phyloP scores from a whole-genome alignment of 2,888 invertebrate genomes.

The Timema cristinae region DNA sequence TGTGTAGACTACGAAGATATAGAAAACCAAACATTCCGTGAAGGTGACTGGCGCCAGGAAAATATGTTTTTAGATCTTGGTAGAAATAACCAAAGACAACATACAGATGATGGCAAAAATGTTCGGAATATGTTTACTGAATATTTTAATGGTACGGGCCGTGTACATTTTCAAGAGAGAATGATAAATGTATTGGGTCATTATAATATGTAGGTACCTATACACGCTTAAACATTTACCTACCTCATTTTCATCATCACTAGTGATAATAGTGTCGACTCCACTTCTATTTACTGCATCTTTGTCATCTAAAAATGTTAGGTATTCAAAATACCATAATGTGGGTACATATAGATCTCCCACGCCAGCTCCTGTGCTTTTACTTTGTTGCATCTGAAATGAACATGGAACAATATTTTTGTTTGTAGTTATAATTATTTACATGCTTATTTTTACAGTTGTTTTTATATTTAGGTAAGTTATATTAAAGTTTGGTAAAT shows the following conservation, averaged over 20 bases:
- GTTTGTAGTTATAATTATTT: no score
- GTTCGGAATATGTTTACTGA: slow-evolving; percentile 6
- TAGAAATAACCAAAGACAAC: background rate
- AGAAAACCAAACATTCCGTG: slow-evolving; percentile 9
- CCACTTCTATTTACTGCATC: background rate
- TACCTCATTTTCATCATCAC: background rate
- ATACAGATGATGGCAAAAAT: background rate
- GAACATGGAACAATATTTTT: no score
- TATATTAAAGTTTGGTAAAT: no score
- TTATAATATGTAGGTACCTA: background rate
- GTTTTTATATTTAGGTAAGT: no score
- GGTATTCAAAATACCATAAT: slow-evolving; percentile 1
- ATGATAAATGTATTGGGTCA: background rate
- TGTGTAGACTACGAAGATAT: slow-evolving; percentile 14
- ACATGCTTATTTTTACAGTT: no score
- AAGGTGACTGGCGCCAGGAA: slow-evolving; percentile 16
- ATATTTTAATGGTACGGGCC: background rate
- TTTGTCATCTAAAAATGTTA: background rate
- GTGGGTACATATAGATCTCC: background rate
- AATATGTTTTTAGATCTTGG: background rate
- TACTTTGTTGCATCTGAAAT: no score
- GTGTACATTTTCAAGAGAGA: slow-evolving; percentile 7
- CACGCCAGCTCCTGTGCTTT: background rate
- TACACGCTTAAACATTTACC: background rate
- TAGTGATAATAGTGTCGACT: background rate